phyloP scores from a whole-genome alignment of 2,113 vertebrate genomes.

The Silurus asotus region DNA sequence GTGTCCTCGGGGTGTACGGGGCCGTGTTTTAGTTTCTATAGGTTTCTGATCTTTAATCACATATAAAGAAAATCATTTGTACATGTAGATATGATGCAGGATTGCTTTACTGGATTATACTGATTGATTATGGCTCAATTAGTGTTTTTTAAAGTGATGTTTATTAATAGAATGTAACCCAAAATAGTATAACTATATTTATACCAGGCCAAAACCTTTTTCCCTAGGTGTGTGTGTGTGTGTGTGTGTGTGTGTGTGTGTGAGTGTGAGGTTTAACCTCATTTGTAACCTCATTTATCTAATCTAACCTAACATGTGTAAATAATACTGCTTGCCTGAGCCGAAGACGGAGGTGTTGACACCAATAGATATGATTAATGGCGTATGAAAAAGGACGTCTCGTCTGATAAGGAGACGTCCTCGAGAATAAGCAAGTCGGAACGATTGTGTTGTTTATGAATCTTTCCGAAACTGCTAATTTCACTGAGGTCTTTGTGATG shows the following conservation, averaged over 20 bases:
- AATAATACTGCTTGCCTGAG: constrained; percentile 23
- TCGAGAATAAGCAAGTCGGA: constrained; percentile 22
- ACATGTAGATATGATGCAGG: background rate
- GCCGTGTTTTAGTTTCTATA: background rate
- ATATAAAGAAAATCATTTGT: background rate
- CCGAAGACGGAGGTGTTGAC: constrained; percentile 27
- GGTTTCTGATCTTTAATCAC: background rate
- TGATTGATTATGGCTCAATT: background rate
- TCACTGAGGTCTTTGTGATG: constrained; percentile 45
- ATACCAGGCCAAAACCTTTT: background rate
- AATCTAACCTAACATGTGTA: constrained; percentile 33
- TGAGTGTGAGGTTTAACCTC: constrained; percentile 20
- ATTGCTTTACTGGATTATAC: background rate
- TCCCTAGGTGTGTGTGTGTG: background rate
- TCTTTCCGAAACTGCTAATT: constrained; percentile 30
- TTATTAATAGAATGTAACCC: background rate
- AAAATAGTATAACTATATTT: background rate
- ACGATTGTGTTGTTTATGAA: constrained; percentile 13
- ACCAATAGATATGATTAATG: constrained; percentile 10
- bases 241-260: background rate
- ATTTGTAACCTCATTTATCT: constrained; percentile 35
- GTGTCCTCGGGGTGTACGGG: background rate
- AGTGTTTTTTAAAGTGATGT: background rate
- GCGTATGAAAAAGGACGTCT: background rate
- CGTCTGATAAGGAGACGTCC: constrained; percentile 12